phyloP scores from a whole-genome alignment of 2,888 invertebrate genomes.

The Maniola hyperantus region DNA sequence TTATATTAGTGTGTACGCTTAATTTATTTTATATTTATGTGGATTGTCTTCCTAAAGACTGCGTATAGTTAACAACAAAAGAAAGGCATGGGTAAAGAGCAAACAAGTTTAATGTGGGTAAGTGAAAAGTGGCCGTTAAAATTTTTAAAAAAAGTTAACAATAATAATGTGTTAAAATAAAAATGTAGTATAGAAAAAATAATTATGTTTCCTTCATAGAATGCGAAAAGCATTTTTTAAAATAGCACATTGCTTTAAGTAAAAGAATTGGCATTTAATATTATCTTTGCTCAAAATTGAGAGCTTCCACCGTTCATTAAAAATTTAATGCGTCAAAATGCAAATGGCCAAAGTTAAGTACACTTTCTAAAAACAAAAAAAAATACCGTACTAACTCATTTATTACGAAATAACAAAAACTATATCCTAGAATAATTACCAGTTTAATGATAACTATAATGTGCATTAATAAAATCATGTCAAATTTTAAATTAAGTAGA shows the following conservation, averaged over 20 bases:
- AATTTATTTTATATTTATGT: constrained; percentile 31
- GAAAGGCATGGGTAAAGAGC: constrained; percentile 35
- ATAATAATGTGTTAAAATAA: neutral
- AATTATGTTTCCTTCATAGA: constrained; percentile 21
- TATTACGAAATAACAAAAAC: constrained; percentile 30
- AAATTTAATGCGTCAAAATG: constrained; percentile 35
- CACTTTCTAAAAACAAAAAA: constrained; percentile 26
- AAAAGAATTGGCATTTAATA: constrained; percentile 37
- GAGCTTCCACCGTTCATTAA: constrained; percentile 59
- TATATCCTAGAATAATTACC: constrained; percentile 38
- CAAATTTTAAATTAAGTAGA: constrained; percentile 34
- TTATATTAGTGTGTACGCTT: constrained; percentile 32
- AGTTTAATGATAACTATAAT: constrained; percentile 33
- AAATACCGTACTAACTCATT: constrained; percentile 34
- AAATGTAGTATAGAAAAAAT: neutral
- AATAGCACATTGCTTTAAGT: constrained; percentile 39
- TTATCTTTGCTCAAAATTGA: constrained; percentile 65
- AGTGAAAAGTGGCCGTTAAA: constrained; percentile 26
- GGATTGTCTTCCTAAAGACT: constrained; percentile 41
- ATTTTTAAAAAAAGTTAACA: constrained; percentile 7
- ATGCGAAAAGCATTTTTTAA: constrained; percentile 36
- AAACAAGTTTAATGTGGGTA: constrained; percentile 23
- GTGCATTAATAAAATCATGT: constrained; percentile 35
- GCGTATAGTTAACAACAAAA: constrained; percentile 28
- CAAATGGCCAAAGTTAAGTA: constrained; percentile 32